Percentiles rank a stretch among this genome's conserved stretches.
These are phyloP conservation scores for Leptarthrus brevirostris DNA, from an alignment of 2,888 invertebrate species.

Conservation along the genomic window DNA sequence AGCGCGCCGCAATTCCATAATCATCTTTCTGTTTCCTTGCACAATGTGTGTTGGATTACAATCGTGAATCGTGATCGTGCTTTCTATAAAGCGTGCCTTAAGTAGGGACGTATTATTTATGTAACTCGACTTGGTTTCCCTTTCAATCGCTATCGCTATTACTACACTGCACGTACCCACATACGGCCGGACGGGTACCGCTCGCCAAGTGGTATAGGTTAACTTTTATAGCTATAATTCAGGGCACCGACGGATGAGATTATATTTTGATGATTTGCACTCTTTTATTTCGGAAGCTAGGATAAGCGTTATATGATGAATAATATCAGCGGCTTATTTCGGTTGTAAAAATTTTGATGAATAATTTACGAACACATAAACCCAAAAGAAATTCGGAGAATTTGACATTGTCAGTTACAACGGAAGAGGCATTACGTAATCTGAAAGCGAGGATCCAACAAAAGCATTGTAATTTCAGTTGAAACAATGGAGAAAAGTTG, in stretches of 20 bases:
- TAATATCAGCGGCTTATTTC: neutral
- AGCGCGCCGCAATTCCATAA: slow-evolving; percentile 5
- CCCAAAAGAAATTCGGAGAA: neutral
- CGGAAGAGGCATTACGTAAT: neutral
- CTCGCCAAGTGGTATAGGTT: slow-evolving; percentile 19
- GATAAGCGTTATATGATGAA: neutral
- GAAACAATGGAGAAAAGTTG: neutral
- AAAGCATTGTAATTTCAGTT: neutral
- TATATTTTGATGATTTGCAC: slow-evolving; percentile 35
- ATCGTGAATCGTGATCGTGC: slow-evolving; percentile 46
- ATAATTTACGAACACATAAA: slow-evolving; percentile 8
- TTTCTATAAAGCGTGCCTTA: slow-evolving; percentile 43
- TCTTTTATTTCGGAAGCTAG: slow-evolving; percentile 27
- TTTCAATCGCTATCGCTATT: slow-evolving; percentile 7
- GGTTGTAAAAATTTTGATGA: neutral
- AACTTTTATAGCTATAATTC: slow-evolving; percentile 12
- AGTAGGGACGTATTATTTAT: slow-evolving; percentile 46
- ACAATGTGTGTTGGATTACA: slow-evolving; percentile 35
- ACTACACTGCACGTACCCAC: neutral
- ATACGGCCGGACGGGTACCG: too few relatives aligned
- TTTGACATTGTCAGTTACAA: neutral
- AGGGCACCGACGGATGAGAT: slow-evolving; percentile 1
- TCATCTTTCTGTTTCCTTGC: slow-evolving; percentile 40
- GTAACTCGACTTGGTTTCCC: slow-evolving; percentile 42
- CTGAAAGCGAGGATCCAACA: too few relatives aligned